These are phyloP conservation scores for Magallana gigas DNA, from an alignment of 1,140 invertebrate genomes.

Conservation along the genomic window DNA sequence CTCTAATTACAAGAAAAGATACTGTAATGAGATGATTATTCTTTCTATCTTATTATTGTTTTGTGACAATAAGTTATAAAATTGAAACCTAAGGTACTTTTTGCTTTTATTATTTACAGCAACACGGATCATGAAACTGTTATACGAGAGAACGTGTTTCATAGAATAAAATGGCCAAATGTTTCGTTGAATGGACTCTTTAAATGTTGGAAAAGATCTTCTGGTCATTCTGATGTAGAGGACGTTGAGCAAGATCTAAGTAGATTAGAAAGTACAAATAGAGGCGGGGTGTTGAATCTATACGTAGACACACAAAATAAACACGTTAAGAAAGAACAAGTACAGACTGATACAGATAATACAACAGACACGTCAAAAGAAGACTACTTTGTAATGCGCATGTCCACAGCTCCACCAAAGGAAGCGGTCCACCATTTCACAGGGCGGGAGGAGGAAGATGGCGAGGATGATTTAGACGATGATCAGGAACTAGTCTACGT, in stretches of 20 bases:
- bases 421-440: background rate
- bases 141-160: too few species aligned
- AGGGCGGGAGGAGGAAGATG: background rate
- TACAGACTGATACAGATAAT: background rate
- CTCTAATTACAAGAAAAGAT: too few species aligned
- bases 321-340: background rate
- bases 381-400: background rate
- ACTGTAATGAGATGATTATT: too few species aligned
- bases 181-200: background rate
- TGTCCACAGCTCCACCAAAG: slow-evolving; percentile 21
- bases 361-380: background rate
- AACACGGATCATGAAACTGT: too few species aligned
- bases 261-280: background rate
- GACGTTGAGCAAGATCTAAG: background rate
- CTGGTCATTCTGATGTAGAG: background rate
- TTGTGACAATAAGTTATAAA: too few species aligned
- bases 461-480: background rate
- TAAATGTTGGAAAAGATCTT: background rate
- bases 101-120: too few species aligned
- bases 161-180: background rate
- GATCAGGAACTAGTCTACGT: background rate
- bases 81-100: too few species aligned
- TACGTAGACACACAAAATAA: background rate
- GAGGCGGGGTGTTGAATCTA: background rate
- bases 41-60: too few species aligned